phyloP scores from a whole-genome alignment of 2,113 vertebrate genomes.

The Crocuta crocuta region DNA sequence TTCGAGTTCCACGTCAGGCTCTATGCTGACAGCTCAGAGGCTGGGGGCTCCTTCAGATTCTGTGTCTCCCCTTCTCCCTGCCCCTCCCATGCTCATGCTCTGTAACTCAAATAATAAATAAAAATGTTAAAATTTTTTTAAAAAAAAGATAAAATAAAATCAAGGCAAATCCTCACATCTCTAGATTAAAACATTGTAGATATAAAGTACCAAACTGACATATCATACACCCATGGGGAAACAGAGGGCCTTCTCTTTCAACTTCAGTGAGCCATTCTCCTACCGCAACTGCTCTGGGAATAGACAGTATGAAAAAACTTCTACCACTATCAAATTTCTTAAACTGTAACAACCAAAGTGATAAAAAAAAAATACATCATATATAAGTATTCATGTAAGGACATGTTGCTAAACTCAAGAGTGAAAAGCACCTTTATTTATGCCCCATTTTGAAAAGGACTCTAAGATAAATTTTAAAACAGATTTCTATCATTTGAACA shows the following conservation, averaged over 20 bases:
- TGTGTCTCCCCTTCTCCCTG: too few species aligned
- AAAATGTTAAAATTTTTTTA: too few species aligned
- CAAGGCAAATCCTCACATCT: background rate
- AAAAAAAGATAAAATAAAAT: background rate
- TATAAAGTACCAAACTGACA: slow-evolving; percentile 30
- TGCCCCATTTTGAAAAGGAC: background rate
- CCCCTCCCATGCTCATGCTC: too few species aligned
- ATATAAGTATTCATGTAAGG: background rate
- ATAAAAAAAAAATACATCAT: background rate
- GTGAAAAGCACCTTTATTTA: slow-evolving; percentile 13
- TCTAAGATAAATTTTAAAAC: slow-evolving; percentile 27
- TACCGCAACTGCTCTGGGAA: background rate
- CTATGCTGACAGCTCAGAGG: too few species aligned
- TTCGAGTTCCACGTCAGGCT: too few species aligned
- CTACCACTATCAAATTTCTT: background rate
- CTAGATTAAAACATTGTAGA: background rate
- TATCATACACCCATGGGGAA: background rate
- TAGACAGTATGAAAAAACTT: slow-evolving; percentile 21
- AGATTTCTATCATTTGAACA: slow-evolving; percentile 14
- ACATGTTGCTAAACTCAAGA: background rate
- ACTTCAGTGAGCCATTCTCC: background rate
- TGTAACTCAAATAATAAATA: too few species aligned
- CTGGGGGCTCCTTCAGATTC: too few species aligned
- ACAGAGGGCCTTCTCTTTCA: background rate
- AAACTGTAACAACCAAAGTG: background rate